phyloP scores from a whole-genome alignment of 2,888 invertebrate species.

The Apomyelois bistriatella region DNA sequence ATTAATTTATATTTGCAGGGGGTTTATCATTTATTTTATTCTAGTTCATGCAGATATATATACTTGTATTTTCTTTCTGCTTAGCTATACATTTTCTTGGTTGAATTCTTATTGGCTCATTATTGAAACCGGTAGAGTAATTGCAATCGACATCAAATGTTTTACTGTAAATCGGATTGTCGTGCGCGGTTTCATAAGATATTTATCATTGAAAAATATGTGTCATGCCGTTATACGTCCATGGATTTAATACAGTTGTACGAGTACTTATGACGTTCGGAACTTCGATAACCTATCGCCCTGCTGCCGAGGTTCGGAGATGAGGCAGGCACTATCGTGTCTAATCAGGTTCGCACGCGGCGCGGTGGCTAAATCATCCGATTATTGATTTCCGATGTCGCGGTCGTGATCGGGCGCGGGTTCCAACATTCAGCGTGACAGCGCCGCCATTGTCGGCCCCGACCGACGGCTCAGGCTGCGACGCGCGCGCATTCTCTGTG shows the following conservation, averaged over 20 bases:
- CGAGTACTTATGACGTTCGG: conserved; percentile 40
- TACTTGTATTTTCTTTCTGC: neutral
- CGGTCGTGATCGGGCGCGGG: conserved; percentile 76
- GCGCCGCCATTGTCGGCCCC: conserved; percentile 67
- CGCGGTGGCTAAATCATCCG: conserved; percentile 79
- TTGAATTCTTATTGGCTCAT: neutral
- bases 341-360: conserved; percentile 80
- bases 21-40: no score
- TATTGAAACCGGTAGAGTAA: conserved; percentile 22
- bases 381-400: conserved; percentile 80
- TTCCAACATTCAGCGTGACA: conserved; percentile 69
- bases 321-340: conserved; percentile 71
- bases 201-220: conserved; percentile 65
- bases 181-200: conserved; percentile 61
- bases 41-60: no score
- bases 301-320: conserved; percentile 43
- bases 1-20: no score
- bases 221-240: conserved; percentile 61
- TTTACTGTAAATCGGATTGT: conserved; percentile 58
- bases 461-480: conserved; percentile 45
- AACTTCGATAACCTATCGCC: conserved; percentile 70
- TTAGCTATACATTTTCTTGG: neutral
- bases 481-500: conserved; percentile 63
- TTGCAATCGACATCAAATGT: conserved; percentile 52
- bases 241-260: conserved; percentile 58